Evolutionary conservation across 2,113 vertebrate species (phyloP).

Genomic region (Myotis davidii): DNA sequence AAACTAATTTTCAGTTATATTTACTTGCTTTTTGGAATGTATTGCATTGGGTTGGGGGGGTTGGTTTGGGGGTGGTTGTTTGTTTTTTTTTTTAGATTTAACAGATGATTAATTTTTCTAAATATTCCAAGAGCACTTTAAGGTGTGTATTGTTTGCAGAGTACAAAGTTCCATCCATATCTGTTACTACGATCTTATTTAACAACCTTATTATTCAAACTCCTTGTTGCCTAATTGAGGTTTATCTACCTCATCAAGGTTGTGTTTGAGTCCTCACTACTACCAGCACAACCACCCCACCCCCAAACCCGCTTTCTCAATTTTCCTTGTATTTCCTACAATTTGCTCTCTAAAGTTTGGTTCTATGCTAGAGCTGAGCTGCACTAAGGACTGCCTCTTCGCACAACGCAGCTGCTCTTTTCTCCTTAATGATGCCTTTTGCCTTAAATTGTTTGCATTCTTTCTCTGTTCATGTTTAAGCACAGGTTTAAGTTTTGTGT

Average conservation of each 20-base stretch:
- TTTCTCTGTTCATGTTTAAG: neutral
- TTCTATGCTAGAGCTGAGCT: too few relatives aligned
- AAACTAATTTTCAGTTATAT: conserved; percentile 21
- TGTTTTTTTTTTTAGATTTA: conserved; percentile 15
- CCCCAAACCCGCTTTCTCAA: neutral
- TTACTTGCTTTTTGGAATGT: neutral
- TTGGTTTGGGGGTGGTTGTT: too few relatives aligned
- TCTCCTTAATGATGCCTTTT: neutral
- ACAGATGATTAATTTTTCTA: conserved; percentile 50
- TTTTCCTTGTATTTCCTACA: neutral
- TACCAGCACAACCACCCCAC: neutral
- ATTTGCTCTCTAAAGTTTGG: neutral
- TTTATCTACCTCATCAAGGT: neutral
- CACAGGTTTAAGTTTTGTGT: neutral
- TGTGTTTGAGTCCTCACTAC: neutral
- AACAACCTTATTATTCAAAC: conserved; percentile 14
- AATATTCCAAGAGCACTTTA: conserved; percentile 38
- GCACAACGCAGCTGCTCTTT: neutral
- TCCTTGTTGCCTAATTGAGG: neutral
- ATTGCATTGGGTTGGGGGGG: neutral
- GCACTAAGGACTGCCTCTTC: neutral
- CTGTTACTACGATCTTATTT: neutral
- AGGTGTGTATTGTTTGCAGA: conserved; percentile 29
- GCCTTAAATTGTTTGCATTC: neutral
- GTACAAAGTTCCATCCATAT: neutral